Base-by-base conservation (phyloP, 2,888 invertebrate genomes). In the Philopedon plagiatum region DNA sequence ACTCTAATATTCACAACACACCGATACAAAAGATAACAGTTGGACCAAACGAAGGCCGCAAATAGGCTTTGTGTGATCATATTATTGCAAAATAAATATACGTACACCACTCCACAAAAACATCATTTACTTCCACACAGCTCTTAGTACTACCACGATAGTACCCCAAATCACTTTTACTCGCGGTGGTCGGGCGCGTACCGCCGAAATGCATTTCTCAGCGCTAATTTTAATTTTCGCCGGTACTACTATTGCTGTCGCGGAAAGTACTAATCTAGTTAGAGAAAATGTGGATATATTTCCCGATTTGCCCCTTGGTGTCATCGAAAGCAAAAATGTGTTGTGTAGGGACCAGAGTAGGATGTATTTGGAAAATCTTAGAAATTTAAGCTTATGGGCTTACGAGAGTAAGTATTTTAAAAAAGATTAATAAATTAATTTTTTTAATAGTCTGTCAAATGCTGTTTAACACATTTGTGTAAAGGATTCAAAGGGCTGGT, bases 311-410 rank as follows among this genome's bases (percentile, higher is more conserved):
- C 82, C 81, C 0, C 73, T 77, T 41, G 78, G 76, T 5, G 75
- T 78, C 44, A 74, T 79, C 29, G 73, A 77, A 21, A 80, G 37
- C 71, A 77, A 71, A 58, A 81, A 83, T 69, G 67, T 75, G 63
- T 57, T 82, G 21, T 83, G 83, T 63, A 75, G 76, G 64, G 78
- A 79, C n/a, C 80, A 83, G 29, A 81, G 80, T 66, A 61, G 77
- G 60, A 64, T 80, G 60, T 83, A 82, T 64, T 57, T 78, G 26
- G 79, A 81, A 18, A 76, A 79, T 68, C 76, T 89, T 76, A 87
- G 87, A 77, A 89, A 89, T 77, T 87, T 87, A 67, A 89, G 88
- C 1, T 77, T 89, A 13, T 89, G 89, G 89, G 88, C 89, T 0
- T 87, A 88, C 75, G 88, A 89, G 87, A 86, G 89, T 89, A 81